Evolutionary conservation across 2,888 invertebrate species (phyloP), one percentile per base, ranked within the genome.

Genomic region (Myopa tessellatipennis): DNA sequence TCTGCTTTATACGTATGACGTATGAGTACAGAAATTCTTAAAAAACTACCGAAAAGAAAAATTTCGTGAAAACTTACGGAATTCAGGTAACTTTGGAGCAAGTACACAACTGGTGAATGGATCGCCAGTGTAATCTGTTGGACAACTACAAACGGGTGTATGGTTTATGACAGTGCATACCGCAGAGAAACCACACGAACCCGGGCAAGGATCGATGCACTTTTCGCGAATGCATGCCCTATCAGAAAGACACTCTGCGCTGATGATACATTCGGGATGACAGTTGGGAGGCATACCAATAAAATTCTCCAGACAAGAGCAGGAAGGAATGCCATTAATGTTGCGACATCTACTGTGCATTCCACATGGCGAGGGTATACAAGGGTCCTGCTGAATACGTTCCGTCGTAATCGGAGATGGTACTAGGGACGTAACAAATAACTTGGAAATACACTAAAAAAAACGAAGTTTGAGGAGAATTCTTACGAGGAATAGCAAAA

Each of bases 221-320:
- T 91, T 93, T 89, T 93, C 91, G 82, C 92, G 91, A 58, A 94
- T 91, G 84, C 94, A 95, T 34, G 94, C 94, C 84, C 90, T 90
- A 83, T 93, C 91, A 80, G 92, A 91, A 7, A 92, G 89, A 87
- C 94, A 95, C 85, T 94, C 94, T 83, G 93, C 90, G 85, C 92
- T 93, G 69, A 93, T 92, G 6, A 91, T 91, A 88, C 94, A 94
- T 88, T 94, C 93, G 26, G 93, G 93, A 79, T 92, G 90, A 85
- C 94, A 94, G 82, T 92, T 93, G n/a, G 93, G 93, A 80, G 94
- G 93, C 55, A 90, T 90, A 70, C 94, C 94, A 83, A 92, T 91
- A 85, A 91, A 94, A 78, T 91, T 91, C 16, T 90, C 89, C 82
- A 92, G 86, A 85, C 94, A 95, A 50, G 92, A 91, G 85, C 94